Conservation (phyloP, 2,113 vertebrate genomes). For the Scomber colias region DNA sequence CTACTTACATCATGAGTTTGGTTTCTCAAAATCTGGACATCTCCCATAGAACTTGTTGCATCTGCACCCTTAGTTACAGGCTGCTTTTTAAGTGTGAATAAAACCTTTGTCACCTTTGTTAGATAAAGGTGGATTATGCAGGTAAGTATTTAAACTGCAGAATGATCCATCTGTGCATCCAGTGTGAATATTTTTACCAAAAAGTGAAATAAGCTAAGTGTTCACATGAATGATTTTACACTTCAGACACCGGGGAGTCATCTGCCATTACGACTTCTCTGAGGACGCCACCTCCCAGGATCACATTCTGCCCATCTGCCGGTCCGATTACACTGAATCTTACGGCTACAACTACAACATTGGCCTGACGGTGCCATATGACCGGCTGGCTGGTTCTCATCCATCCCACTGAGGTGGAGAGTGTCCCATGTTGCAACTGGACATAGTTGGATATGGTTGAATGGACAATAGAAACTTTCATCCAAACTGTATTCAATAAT, state of each 20-base stretch:
- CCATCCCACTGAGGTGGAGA: conserved; percentile 45
- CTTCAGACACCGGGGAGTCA: conserved; percentile 90
- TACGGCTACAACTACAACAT: conserved; percentile 92
- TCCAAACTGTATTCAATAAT: conserved; percentile 19
- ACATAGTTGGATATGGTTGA: background rate
- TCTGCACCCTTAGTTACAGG: too few relatives aligned
- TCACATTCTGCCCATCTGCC: conserved; percentile 92
- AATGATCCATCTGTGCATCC: background rate
- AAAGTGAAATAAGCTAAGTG: background rate
- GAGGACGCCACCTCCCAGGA: conserved; percentile 85
- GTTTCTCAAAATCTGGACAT: too few relatives aligned
- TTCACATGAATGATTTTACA: background rate
- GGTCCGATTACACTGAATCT: conserved; percentile 84
- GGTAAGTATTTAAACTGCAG: background rate
- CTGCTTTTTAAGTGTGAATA: too few relatives aligned
- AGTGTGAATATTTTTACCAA: background rate
- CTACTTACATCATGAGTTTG: too few relatives aligned
- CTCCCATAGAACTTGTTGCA: too few relatives aligned
- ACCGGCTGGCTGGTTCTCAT: conserved; percentile 73
- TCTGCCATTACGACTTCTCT: conserved; percentile 93
- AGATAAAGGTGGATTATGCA: background rate
- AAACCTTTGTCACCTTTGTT: background rate
- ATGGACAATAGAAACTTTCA: conserved; percentile 4
- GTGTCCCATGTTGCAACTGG: background rate
- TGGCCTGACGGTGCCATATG: conserved; percentile 88